These are phyloP conservation scores for Orchestes rusci DNA, from an alignment of 2,888 invertebrate genomes.

Conservation along the genomic window DNA sequence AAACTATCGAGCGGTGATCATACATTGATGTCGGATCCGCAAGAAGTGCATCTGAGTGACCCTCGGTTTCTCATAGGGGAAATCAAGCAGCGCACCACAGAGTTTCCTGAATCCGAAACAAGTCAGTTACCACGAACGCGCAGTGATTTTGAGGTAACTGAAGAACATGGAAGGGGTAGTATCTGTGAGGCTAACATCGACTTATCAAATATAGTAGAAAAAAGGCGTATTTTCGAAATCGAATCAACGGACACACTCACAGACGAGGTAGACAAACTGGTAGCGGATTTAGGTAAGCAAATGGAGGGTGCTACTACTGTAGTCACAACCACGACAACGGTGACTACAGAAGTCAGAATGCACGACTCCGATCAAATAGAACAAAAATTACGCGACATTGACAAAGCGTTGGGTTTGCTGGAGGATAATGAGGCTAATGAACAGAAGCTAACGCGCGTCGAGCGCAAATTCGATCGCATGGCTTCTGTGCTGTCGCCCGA, in stretches of 20 bases:
- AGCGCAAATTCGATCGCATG: slow-evolving; percentile 48
- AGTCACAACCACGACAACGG: slow-evolving; percentile 13
- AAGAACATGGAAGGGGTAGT: slow-evolving; percentile 19
- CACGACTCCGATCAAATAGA: slow-evolving; percentile 39
- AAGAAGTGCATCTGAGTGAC: slow-evolving; percentile 10
- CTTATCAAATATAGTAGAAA: slow-evolving; percentile 29
- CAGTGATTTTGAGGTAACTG: slow-evolving; percentile 28
- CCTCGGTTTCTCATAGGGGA: slow-evolving; percentile 12
- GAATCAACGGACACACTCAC: slow-evolving; percentile 32
- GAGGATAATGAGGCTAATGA: slow-evolving; percentile 36
- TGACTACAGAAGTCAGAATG: slow-evolving; percentile 27
- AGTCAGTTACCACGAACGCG: slow-evolving; percentile 29
- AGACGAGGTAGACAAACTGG: slow-evolving; percentile 34
- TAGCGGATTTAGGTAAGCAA: slow-evolving; percentile 30
- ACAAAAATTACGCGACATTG: slow-evolving; percentile 41
- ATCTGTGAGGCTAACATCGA: slow-evolving; percentile 35
- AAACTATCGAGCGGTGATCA: slow-evolving; percentile 12
- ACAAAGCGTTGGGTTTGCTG: slow-evolving; percentile 41
- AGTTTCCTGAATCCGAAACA: slow-evolving; percentile 27
- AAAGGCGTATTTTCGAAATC: slow-evolving; percentile 16
- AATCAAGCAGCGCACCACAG: slow-evolving; percentile 26
- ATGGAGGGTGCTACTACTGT: slow-evolving; percentile 26
- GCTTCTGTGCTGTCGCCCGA: slow-evolving; percentile 43
- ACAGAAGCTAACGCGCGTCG: slow-evolving; percentile 44
- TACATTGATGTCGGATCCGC: slow-evolving; percentile 7